Evolutionary conservation across 2,797 vertebrate species (phyloP), one percentile per base, ranked within the genome.

Genomic region (Danio kyathit): DNA sequence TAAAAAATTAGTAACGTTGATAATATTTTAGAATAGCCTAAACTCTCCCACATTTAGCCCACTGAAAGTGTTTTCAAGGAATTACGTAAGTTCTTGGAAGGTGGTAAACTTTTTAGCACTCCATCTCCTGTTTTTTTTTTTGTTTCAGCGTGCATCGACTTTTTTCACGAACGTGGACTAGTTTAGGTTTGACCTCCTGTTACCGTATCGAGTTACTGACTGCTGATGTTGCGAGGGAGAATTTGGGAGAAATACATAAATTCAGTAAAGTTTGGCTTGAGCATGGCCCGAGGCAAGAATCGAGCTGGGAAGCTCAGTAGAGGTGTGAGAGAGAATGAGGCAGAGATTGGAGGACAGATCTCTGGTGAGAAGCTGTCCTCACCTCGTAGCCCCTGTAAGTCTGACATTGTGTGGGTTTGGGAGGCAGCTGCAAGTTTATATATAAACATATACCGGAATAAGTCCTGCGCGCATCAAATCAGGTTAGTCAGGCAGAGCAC

Each of bases 251-350:
- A 83, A 84, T 84, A 77, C 80, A 84, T 86, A 82, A 84, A 84
- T 81, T 80, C 84, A 74, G 85, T 86, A 81, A 86, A 86, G 81
- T 84, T 83, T 82, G 77, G 81, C 66, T 84, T 73, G 81, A 86
- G 76, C 79, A 83, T 86, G 77, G 83, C 85, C 83, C 2, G 79
- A 73, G 85, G 85, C 85, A 69, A 84, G 54, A 89, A 88, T 90
- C 88, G 82, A 89, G 84, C 79, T 89, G 82, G 74, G 84, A 88
- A 76, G 82, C 85, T 88, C 86, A 90, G 90, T 88, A 89, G 90
- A 86, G 86, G 72, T 64, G 61, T 77, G 72, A 17, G 74, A 74
- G 78, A 63, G 71, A 70, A 80, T 74, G 69, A 57, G 78, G 63
- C 59, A 79, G 66, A 76, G 76, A 80, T 79, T 71, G 76, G 66